Base-by-base conservation (phyloP, 1,140 invertebrate genomes). In the Eumaeus atala region DNA sequence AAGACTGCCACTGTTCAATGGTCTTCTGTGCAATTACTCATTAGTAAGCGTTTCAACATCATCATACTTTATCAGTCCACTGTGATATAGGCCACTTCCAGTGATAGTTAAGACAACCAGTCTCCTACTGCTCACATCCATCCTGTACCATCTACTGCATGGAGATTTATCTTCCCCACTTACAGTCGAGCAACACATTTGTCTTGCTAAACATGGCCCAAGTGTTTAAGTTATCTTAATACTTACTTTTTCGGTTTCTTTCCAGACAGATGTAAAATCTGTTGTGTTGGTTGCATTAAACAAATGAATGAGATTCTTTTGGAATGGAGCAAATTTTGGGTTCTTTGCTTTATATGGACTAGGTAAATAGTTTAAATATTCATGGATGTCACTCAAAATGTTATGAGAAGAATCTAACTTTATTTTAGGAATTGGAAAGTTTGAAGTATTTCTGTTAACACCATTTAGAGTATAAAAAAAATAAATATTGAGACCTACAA, bases 381-480 rank as follows among this genome's bases (percentile, higher is more conserved):
- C 72, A 58, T 77, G 73, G 49, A 86, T 83, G 50, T 81, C 77
- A 65, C 68, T 74, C 53, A 80, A 76, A 36, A 83, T 55, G 73
- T 62, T 72, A 34, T 73, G 65, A 12, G 64, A 56, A 10, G 65
- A 52, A 48, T 77, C 76, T 53, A 74, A 40, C 62, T 77, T 82
- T 37, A 74, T 60, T 58, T 59, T 69, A 33, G 67, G 73, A 6
- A 76, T 49, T 33, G 66, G 76, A 58, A 75, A 75, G 11, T 52
- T 66, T 17, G 61, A 35, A 37, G 70, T 63, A 56, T 66, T 74
- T 62, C 61, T 74, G 38, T 65, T 65, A 18, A 68, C 62, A 34
- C 61, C 67, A 44, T 74, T 80, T 34, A 86, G 60, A 5, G 72
- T 74, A 52, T 86, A 86, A 49, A 84, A 86, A 56, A 86, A 86